Evolutionary conservation across 92 coral and sea anemone species (phyloP).

Genomic region (Umimayanthus chanpuru): DNA sequence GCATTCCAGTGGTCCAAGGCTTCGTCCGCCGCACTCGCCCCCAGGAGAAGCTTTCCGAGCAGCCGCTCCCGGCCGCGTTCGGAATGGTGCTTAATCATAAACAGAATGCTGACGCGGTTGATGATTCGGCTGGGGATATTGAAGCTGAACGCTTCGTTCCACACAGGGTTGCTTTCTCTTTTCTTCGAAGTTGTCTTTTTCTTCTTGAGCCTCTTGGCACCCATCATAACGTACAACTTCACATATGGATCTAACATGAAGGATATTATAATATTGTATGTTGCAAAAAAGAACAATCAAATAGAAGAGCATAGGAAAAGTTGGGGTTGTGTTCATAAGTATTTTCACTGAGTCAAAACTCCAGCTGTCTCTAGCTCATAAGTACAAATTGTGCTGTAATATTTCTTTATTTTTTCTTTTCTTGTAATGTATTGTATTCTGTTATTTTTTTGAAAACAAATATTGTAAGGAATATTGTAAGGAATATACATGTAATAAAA

Average conservation of each 20-base stretch:
- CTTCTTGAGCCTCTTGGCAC: constrained; percentile 88
- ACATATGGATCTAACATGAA: constrained; percentile 78
- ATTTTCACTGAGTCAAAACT: too few species aligned
- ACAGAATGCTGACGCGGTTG: constrained; percentile 77
- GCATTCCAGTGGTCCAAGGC: constrained; percentile 98
- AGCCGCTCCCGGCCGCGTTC: constrained; percentile 84
- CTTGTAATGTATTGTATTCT: too few species aligned
- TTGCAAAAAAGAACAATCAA: too few species aligned
- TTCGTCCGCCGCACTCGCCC: constrained; percentile 85
- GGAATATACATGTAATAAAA: too few species aligned
- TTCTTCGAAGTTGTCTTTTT: constrained; percentile 85
- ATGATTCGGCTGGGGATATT: constrained; percentile 81
- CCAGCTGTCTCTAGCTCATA: too few species aligned
- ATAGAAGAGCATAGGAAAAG: too few species aligned
- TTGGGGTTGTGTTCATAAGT: too few species aligned
- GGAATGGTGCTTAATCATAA: constrained; percentile 83
- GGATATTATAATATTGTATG: too few species aligned
- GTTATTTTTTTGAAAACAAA: too few species aligned
- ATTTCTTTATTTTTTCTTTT: too few species aligned
- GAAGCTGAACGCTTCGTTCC: constrained; percentile 96
- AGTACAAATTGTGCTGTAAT: too few species aligned
- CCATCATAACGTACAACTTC: constrained; percentile 89
- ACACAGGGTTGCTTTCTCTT: constrained; percentile 84
- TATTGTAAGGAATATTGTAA: too few species aligned
- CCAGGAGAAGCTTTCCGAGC: constrained; percentile 79